Conservation (phyloP, 1,140 invertebrate species). For the Drosophila quadrilineata region DNA sequence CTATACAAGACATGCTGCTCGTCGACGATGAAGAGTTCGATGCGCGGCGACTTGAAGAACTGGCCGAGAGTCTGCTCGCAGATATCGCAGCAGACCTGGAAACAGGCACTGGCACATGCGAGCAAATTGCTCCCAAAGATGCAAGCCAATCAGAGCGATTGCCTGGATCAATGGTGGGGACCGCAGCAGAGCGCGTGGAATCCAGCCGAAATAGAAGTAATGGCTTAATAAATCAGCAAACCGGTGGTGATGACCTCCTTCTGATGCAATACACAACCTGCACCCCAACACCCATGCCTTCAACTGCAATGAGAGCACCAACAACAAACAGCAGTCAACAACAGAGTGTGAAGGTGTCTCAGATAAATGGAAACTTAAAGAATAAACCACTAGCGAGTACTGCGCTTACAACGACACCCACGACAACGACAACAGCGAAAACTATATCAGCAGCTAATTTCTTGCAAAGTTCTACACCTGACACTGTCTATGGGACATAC, state of each 20-base stretch:
- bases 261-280: constrained; percentile 12
- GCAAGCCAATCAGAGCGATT: constrained; percentile 77
- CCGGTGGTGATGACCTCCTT: constrained; percentile 1
- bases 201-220: constrained; percentile 85
- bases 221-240: constrained; percentile 61
- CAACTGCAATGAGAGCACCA: not conserved
- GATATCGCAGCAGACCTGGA: constrained; percentile 89
- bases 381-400: constrained; percentile 40
- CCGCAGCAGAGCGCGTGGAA: constrained; percentile 90
- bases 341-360: constrained; percentile 58
- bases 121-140: constrained; percentile 80
- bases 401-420: constrained; percentile 17
- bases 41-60: constrained; percentile 87
- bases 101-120: constrained; percentile 84
- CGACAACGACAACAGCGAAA: constrained; percentile 45
- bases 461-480: constrained; percentile 81
- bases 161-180: constrained; percentile 87
- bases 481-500: constrained; percentile 87
- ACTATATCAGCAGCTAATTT: constrained; percentile 49
- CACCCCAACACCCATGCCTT: not conserved
- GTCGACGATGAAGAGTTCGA: constrained; percentile 85
- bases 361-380: constrained; percentile 82
- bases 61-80: constrained; percentile 90
- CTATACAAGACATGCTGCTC: constrained; percentile 89
- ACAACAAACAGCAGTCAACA: constrained; percentile 33